These are phyloP conservation scores for Hippocampus barbouri DNA, from an alignment of 2,113 vertebrate species.

Conservation along the genomic window DNA sequence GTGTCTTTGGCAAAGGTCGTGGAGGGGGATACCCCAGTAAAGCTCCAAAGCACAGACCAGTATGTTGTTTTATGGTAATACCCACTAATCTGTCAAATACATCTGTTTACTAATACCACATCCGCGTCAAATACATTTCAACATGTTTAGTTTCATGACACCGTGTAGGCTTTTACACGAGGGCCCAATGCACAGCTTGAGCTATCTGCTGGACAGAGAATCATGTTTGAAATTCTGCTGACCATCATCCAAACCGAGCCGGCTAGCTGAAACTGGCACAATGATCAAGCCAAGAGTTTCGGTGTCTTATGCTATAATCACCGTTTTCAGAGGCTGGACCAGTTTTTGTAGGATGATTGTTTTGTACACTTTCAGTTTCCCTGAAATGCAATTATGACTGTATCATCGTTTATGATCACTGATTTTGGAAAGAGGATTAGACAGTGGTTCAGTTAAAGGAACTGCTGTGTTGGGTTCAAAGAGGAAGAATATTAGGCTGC, in stretches of 20 bases:
- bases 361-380: conserved; percentile 29
- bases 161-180: neutral
- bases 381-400: conserved; percentile 45
- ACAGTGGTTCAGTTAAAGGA: conserved; percentile 41
- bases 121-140: conserved; percentile 29
- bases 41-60: conserved; percentile 15
- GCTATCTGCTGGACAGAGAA: neutral
- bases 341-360: conserved; percentile 39
- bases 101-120: conserved; percentile 37
- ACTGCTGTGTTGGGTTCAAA: conserved; percentile 47
- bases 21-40: neutral
- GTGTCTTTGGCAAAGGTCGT: neutral
- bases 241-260: conserved; percentile 12
- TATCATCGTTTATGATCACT: conserved; percentile 55
- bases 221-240: neutral
- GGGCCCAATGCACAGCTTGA: neutral
- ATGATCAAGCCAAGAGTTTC: conserved; percentile 7
- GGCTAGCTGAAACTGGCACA: conserved; percentile 22
- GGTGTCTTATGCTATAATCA: conserved; percentile 15
- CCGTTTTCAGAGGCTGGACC: conserved; percentile 12
- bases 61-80: conserved; percentile 12
- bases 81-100: conserved; percentile 42
- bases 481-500: conserved; percentile 34
- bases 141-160: neutral
- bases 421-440: conserved; percentile 59